Evolutionary conservation across 53 echinoderm and acorn worm species (phyloP), one percentile per base, ranked within the genome.

Genomic region (Pentamera pediparva): DNA sequence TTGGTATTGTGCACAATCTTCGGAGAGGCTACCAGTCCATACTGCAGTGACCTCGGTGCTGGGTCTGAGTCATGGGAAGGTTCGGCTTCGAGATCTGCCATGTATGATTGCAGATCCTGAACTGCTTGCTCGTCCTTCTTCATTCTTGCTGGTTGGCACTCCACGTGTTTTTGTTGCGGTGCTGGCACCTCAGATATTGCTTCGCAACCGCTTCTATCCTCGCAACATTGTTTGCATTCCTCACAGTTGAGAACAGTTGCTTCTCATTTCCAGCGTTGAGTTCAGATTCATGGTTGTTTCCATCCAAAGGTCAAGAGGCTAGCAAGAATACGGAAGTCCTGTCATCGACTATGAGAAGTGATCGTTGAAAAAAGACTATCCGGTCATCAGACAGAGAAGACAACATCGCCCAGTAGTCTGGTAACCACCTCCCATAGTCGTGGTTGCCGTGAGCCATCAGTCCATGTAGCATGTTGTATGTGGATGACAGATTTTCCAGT

Each of bases 131-230:
- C 57, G 20, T 56, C 57, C 10, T 8, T 56, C 20, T 25, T 76
- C 76, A 78, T 78, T 48, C 65, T 78, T 65, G 78, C 78, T 65
- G 78, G 78, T 34, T 78, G 78, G 54, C 78, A 78, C 78, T 65
- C 78, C 61, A 78, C 78, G 51, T 78, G 78, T 33, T 65, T 64
- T 65, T 63, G 53, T 39, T 29, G 35, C 55, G 78, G 35, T 37
- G 78, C 37, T 6, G 50, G 29, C 78, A 63, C 33, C 64, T 78
- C 21, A 78, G 78, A 51, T 78, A 52, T 35, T 28, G 35, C 12
- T 52, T 78, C 51, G 63, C 31, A 34, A 53, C 36, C 50, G 63
- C 64, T 63, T 77, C 63, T 32, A 78, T 65, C 78, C 78, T 78
- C 24, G 64, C 37, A 36, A 78, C 78, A 78, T 78, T 78, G 78